phyloP scores from a whole-genome alignment of 2,888 invertebrate genomes.

The Trachelus iudaicus region DNA sequence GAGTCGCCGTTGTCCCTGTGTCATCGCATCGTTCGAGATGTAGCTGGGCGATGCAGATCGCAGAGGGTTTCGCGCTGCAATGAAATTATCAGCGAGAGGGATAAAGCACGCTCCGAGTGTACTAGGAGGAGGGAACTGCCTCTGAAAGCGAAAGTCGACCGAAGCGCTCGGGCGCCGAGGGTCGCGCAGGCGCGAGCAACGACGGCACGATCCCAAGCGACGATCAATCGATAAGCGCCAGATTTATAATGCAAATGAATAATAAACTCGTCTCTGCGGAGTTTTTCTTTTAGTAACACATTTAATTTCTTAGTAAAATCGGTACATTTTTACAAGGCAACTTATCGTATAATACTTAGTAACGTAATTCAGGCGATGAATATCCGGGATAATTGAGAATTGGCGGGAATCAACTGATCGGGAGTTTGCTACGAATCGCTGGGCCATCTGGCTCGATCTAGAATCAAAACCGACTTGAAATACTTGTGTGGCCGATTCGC shows the following conservation, averaged over 20 bases:
- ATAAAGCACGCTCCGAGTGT: background rate
- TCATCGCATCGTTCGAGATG: background rate
- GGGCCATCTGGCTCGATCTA: background rate
- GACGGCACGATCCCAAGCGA: background rate
- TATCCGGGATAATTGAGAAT: slow-evolving; percentile 14
- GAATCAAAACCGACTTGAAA: background rate
- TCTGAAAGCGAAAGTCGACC: background rate
- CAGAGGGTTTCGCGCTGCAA: slow-evolving; percentile 25
- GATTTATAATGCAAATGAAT: background rate
- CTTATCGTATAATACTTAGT: slow-evolving; percentile 53
- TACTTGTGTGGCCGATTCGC: background rate
- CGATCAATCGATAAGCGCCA: background rate
- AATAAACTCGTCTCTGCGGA: background rate
- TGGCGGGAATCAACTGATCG: background rate
- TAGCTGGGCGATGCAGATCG: background rate
- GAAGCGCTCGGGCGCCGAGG: background rate
- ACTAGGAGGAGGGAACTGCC: background rate
- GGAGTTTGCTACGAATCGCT: background rate
- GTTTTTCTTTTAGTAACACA: slow-evolving; percentile 50
- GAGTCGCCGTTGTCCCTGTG: background rate
- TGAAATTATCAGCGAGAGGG: slow-evolving; percentile 32
- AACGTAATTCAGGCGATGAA: slow-evolving; percentile 44
- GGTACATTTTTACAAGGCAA: slow-evolving; percentile 60
- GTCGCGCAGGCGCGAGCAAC: background rate
- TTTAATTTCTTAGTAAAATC: slow-evolving; percentile 58